Evolutionary conservation across 2,113 vertebrate genomes (phyloP).

Genomic region (Gopherus flavomarginatus): DNA sequence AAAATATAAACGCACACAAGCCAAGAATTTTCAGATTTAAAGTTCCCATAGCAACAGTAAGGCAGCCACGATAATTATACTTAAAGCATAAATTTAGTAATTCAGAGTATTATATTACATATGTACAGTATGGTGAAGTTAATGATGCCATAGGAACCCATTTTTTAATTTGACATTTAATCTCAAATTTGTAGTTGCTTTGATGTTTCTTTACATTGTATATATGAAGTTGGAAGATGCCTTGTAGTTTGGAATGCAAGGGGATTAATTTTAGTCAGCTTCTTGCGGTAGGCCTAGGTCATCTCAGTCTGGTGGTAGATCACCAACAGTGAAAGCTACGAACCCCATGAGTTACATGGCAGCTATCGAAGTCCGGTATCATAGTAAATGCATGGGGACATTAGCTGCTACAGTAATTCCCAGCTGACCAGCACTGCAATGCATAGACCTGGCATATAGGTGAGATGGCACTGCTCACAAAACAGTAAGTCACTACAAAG

Average conservation of each 20-base stretch:
- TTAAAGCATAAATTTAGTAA: background rate
- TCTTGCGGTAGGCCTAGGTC: background rate
- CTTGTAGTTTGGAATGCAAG: background rate
- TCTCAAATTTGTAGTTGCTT: accelerated
- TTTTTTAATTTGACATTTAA: background rate
- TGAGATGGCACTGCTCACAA: background rate
- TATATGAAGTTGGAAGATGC: background rate
- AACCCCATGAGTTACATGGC: background rate
- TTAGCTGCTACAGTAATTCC: background rate
- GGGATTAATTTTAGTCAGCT: background rate
- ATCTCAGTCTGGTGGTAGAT: background rate
- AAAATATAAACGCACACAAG: background rate
- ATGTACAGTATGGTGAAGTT: too few species aligned
- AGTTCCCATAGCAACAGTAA: background rate
- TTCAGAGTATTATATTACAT: background rate
- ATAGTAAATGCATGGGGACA: background rate
- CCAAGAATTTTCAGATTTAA: background rate
- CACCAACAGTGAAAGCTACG: background rate
- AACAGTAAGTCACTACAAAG: background rate
- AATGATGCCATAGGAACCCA: background rate
- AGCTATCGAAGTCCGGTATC: background rate
- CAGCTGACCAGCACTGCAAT: background rate
- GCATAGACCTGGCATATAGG: background rate
- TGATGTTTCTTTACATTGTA: background rate
- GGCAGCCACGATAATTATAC: background rate